phyloP scores from a whole-genome alignment of 2,888 invertebrate genomes.

The Cataglyphis albicans region DNA sequence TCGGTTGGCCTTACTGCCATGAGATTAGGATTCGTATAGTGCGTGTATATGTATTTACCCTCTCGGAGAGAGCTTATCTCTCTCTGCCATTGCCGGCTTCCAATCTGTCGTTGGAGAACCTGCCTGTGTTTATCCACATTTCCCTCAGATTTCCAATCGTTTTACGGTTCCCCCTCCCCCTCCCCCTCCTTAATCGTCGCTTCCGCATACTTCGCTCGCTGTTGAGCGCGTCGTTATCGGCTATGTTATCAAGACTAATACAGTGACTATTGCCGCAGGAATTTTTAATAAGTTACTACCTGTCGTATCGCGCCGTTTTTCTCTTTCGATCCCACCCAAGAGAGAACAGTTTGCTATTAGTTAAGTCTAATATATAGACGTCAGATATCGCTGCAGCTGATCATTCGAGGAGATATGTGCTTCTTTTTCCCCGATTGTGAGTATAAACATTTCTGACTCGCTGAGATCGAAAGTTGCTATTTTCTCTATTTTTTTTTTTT shows the following conservation, averaged over 20 bases:
- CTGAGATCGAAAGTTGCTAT: not conserved
- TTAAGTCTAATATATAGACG: conserved; percentile 28
- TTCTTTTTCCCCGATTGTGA: not conserved
- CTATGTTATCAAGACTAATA: conserved; percentile 60
- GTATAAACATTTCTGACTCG: conserved; percentile 6
- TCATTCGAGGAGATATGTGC: conserved; percentile 6
- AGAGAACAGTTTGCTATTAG: conserved; percentile 32
- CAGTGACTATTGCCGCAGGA: conserved; percentile 26
- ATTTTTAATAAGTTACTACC: conserved; percentile 44
- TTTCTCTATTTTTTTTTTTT: not conserved
- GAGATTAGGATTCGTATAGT: conserved; percentile 71
- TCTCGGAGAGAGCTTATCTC: conserved; percentile 64
- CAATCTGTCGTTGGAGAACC: conserved; percentile 73
- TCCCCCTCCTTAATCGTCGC: conserved; percentile 61
- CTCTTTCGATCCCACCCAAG: not conserved
- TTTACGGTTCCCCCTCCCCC: conserved; percentile 61
- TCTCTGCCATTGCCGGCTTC: conserved; percentile 62
- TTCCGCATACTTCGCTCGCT: conserved; percentile 68
- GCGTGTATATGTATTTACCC: conserved; percentile 42
- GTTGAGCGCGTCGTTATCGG: conserved; percentile 63
- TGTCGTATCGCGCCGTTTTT: conserved; percentile 55
- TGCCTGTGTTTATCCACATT: conserved; percentile 71
- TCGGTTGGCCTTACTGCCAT: conserved; percentile 64
- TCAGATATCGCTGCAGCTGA: conserved; percentile 19
- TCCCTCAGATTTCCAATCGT: conserved; percentile 66